Conservation (phyloP, 1,140 invertebrate species). For the Dreissena rostriformis region DNA sequence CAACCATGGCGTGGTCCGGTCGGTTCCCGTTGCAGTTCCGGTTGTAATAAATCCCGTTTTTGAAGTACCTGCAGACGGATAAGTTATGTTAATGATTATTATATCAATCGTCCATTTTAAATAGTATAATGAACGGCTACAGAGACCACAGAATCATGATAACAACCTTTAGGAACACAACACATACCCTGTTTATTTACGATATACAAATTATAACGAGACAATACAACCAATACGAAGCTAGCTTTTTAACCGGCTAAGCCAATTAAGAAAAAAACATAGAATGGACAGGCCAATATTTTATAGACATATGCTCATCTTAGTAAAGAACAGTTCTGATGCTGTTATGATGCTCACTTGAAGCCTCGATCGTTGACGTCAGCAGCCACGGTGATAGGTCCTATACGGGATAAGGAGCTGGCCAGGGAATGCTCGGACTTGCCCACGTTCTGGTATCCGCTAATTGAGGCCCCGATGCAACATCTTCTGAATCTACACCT, state of each 20-base stretch:
- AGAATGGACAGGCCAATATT: too few species aligned
- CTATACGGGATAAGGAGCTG: neutral
- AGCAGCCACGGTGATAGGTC: constrained; percentile 31
- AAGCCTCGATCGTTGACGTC: constrained; percentile 5
- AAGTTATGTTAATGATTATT: neutral
- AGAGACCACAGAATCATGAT: too few species aligned
- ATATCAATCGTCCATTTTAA: too few species aligned
- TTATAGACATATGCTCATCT: too few species aligned
- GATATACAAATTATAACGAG: too few species aligned
- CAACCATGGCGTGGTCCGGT: neutral
- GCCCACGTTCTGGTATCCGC: neutral
- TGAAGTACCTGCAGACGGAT: neutral
- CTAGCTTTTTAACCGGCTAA: too few species aligned
- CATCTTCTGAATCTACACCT: neutral
- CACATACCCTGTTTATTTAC: too few species aligned
- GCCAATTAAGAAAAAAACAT: too few species aligned
- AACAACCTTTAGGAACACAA: too few species aligned
- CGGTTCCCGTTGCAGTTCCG: neutral
- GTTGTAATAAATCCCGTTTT: constrained; percentile 5
- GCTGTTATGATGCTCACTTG: neutral
- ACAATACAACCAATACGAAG: too few species aligned
- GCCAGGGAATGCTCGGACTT: constrained; percentile 8
- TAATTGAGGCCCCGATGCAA: constrained; percentile 1
- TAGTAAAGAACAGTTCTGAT: too few species aligned
- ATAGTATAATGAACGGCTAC: too few species aligned